Conservation (phyloP, 2,797 vertebrate species). For the Petrocephalus schoutedeni region DNA sequence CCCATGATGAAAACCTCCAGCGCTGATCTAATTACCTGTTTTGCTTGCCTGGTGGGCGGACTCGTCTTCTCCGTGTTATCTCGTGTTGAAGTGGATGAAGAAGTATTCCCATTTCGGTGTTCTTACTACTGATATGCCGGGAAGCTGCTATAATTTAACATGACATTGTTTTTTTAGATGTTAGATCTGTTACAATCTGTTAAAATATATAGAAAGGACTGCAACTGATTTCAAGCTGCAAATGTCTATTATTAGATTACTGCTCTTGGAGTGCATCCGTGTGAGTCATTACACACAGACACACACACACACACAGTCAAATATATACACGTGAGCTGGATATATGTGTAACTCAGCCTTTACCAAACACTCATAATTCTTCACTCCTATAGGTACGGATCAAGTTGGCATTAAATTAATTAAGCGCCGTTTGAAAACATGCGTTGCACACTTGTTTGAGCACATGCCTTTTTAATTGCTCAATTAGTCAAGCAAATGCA, state of each 20-base stretch:
- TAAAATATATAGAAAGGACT: not conserved
- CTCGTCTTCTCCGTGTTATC: not conserved
- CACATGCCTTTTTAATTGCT: not conserved
- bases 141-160: not conserved
- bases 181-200: too few species aligned
- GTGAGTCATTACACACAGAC: not conserved
- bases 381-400: not conserved
- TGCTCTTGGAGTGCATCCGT: not conserved
- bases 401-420: not conserved
- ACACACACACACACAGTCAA: not conserved
- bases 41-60: not conserved
- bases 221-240: not conserved
- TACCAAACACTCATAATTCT: not conserved
- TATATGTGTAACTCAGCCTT: not conserved
- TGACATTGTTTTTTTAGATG: not conserved
- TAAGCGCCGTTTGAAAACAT: not conserved
- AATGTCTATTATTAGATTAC: not conserved
- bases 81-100: not conserved
- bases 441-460: not conserved
- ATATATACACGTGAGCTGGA: not conserved
- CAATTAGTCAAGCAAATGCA: not conserved
- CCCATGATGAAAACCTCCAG: not conserved
- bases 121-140: not conserved
- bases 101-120: not conserved
- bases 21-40: not conserved